Evolutionary conservation across 2,113 vertebrate species (phyloP), one percentile per base, ranked within the genome.

Genomic region (Eleginops maclovinus): DNA sequence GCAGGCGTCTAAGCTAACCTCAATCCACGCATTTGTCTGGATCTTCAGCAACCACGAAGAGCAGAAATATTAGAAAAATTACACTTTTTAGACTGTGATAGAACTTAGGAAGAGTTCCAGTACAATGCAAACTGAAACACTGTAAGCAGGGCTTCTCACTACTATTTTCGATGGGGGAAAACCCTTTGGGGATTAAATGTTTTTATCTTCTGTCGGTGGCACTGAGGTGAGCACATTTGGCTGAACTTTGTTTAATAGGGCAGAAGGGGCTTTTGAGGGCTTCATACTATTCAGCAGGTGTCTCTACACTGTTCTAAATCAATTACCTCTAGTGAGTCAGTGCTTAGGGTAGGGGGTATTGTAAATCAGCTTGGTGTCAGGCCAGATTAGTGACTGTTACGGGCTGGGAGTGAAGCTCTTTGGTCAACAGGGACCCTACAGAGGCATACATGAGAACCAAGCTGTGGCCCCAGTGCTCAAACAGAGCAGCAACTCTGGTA

Each of bases 341-440:
- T 77, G 86, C 89, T 90, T 87, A 90, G 87, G 60, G 56, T 87
- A 54, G 81, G 73, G 85, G 88, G 87, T 81, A 89, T 93, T 93
- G 88, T 93, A 92, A 91, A 93, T 93, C 91, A 90, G 90, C 91
- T 91, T 91, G 91, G 88, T 92, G 91, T 93, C 93, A 91, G 89
- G 78, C 80, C 87, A 91, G 88, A 93, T 93, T 93, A 93, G 88
- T 64, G 77, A 92, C 89, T 91, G 91, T 92, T 93, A 92, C 85
- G 61, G 73, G 62, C 69, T 66, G 75, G 77, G 87, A 85, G 77
- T 67, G 77, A 73, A 78, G 78, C 68, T 77, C 72, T 85, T 76
- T 78, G 88, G 89, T 66, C 87, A 78, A 60, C 66, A 75, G 67
- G 72, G 80, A 85, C 65, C 81, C 53, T 89, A 78, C 77, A 50